phyloP scores from a whole-genome alignment of 2,113 vertebrate genomes.

The Myrmophylax atrothorax region DNA sequence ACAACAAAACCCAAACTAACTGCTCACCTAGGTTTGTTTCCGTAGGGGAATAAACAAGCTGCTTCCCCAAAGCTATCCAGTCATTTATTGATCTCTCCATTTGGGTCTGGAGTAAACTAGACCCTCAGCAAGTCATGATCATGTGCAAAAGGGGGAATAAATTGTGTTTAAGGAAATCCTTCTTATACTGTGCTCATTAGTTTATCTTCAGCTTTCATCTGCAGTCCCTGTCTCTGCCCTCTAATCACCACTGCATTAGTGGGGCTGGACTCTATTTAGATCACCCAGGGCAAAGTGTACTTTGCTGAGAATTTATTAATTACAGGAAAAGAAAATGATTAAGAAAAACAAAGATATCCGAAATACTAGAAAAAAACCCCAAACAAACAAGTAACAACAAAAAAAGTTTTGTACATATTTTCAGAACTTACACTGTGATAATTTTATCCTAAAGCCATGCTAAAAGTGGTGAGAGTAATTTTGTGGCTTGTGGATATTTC shows the following conservation, averaged over 20 bases:
- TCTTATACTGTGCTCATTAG: neutral
- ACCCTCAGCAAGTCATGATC: neutral
- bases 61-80: neutral
- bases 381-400: neutral
- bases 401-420: fast-evolving
- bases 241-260: neutral
- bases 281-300: neutral
- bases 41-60: neutral
- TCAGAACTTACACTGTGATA: neutral
- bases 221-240: neutral
- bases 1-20: neutral
- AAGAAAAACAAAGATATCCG: neutral
- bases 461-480: neutral
- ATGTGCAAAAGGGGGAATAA: neutral
- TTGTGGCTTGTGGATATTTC: neutral
- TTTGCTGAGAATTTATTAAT: neutral
- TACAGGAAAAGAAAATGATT: neutral
- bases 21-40: neutral
- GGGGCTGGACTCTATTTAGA: neutral
- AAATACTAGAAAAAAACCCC: neutral
- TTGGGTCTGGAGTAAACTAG: neutral
- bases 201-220: neutral
- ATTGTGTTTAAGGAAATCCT: neutral
- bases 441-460: neutral
- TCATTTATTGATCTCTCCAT: neutral